Evolutionary conservation across 2,113 vertebrate species (phyloP), one percentile per base, ranked within the genome.

Genomic region (Oncorhynchus keta): DNA sequence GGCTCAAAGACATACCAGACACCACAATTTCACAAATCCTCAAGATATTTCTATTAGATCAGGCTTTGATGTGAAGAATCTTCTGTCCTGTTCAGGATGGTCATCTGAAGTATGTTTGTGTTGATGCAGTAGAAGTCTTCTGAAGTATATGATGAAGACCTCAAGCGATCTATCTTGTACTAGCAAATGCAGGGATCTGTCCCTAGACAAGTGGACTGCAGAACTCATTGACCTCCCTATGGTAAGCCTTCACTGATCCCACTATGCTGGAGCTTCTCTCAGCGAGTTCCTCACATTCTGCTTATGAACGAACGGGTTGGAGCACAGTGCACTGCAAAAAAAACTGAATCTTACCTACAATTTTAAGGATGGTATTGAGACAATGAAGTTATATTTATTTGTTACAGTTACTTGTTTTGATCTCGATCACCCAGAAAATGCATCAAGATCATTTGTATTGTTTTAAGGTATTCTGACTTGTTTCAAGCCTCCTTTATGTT

Each of bases 1-100:
- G 51, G 22, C 26, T 45, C 59, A 62, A 83, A 45, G 5, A 77
- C 12, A 49, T 72, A 73, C 49, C 35, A 64, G 14, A 39, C 28
- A 39, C 62, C 18, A 14, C 45, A 72, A 24, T 24, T 49, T 66
- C 73, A 68, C 5, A 68, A 24, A 32, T 68, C 14, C 66, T 30
- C 1, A 2, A 18, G 30, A 68, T 35, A 16, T 24, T 5, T 62
- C 5, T 62, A 62, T 62, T 62, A 22, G n/a, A 22, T 62, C 59
- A 68, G 66, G 12, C 26, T 68, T 32, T 62, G 59, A 62, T 62
- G 20, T 8, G 59, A 62, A 62, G 59, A 62, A 24, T 62, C 59
- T 22, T 62, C 24, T 62, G 24, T 62, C 59, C 59, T 62, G 59
- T 22, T 16, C 51, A 55, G 5, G 14, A 55, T 55, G 7, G 7